Evolutionary conservation across 2,888 invertebrate genomes (phyloP).

Genomic region (Helleia helle): DNA sequence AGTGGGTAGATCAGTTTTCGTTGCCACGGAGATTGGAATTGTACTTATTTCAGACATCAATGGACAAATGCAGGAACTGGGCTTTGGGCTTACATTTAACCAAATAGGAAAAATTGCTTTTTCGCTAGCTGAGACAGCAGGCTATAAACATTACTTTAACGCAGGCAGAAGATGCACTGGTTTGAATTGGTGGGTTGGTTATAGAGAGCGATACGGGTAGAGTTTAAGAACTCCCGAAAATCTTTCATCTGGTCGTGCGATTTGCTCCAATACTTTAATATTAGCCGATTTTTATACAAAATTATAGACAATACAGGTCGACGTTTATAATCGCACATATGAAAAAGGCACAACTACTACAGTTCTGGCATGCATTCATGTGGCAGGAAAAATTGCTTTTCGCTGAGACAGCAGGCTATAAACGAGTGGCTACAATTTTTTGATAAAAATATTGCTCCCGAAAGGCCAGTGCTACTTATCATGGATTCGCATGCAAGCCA

Average conservation of each 20-base stretch:
- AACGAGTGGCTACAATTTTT: constrained; percentile 23
- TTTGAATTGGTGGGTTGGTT: too few relatives aligned
- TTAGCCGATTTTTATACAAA: too few relatives aligned
- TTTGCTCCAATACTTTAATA: too few relatives aligned
- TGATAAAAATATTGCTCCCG: constrained; percentile 18
- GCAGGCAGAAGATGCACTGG: not conserved
- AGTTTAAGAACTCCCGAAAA: too few relatives aligned
- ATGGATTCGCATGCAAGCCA: constrained; percentile 24
- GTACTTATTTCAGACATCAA: not conserved
- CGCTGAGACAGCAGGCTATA: too few relatives aligned
- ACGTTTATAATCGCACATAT: too few relatives aligned
- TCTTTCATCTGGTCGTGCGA: too few relatives aligned
- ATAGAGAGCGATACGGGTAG: not conserved
- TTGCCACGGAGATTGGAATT: not conserved
- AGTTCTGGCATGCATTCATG: too few relatives aligned
- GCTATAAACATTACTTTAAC: not conserved
- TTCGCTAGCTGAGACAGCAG: not conserved
- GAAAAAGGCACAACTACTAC: too few relatives aligned
- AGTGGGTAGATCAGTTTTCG: not conserved
- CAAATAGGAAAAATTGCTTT: not conserved
- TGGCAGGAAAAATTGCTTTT: too few relatives aligned
- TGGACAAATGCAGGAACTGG: not conserved
- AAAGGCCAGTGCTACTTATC: constrained; percentile 20
- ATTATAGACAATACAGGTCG: too few relatives aligned
- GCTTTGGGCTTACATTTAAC: not conserved